Base-by-base conservation (phyloP, 2,797 vertebrate genomes). In the Lagorchestes hirsutus region DNA sequence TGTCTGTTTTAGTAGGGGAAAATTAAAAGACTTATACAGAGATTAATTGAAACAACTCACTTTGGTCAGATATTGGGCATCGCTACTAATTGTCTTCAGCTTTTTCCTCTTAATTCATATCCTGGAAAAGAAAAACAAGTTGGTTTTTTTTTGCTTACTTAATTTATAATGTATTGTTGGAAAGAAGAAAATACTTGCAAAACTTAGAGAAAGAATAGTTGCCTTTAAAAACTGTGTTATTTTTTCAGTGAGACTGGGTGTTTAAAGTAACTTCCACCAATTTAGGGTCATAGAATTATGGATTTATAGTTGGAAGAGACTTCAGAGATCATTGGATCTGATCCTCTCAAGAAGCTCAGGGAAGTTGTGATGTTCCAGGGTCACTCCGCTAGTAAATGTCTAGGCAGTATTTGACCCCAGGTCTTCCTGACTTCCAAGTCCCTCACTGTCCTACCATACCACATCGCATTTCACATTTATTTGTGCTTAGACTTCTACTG, bases 101-200 rank as follows among this genome's bases (percentile, higher is more conserved):
- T 90, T 55, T 40, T 93, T 94, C 92, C 29, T 92, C 46, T 93
- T 90, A 95, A 14, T 96, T 97, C 52, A 96, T 93, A 90, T 31
- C 13, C 91, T 97, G 31, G 54, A 55, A 92, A 92, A 91, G 31
- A 91, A 55, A 55, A 91, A 54, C 13, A 94, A 93, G 59, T 52
- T 52, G 52, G 5, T 52, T 52, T 52, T 82, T 94, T 95, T 97
- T 93, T 91, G n/a, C 46, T 93, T 95, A 50, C 4, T 90, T 95
- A 10, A 34, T 67, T 92, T 96, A 96, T 52, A 95, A 94, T 94
- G 91, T 91, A 56, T 94, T 31, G 52, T 1, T 92, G 22, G 22
- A 87, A 55, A 90, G 87, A 92, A 34, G 55, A 82, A 22, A 82
- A 0, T 54, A 54, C 91, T 90, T 93, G 5, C 93, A 67, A 90